phyloP scores from a whole-genome alignment of 64 coral and sea anemone species.

The Dendronephthya gigantea region DNA sequence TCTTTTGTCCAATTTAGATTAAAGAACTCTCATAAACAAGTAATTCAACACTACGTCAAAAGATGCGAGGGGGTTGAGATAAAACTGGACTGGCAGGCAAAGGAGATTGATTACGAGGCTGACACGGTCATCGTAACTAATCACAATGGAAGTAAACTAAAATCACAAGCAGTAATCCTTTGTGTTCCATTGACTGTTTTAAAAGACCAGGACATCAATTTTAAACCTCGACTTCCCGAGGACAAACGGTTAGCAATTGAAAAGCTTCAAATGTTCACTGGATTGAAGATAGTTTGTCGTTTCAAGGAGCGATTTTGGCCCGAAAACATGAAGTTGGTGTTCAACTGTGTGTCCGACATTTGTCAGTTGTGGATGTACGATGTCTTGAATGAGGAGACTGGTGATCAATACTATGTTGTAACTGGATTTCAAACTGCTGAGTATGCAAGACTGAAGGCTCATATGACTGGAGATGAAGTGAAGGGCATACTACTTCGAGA shows the following conservation, averaged over 20 bases:
- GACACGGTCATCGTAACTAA: constrained; percentile 40
- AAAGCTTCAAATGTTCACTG: constrained; percentile 56
- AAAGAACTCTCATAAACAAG: constrained; percentile 36
- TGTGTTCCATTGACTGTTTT: constrained; percentile 78
- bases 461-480: constrained; percentile 50
- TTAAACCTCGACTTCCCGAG: constrained; percentile 46
- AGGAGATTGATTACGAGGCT: constrained; percentile 28
- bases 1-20: constrained; percentile 31
- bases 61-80: constrained; percentile 29
- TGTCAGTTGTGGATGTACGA: constrained; percentile 91
- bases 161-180: constrained; percentile 42
- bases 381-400: constrained; percentile 30
- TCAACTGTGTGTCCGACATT: constrained; percentile 30
- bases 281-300: constrained; percentile 89
- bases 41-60: constrained; percentile 51
- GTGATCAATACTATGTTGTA: constrained; percentile 57
- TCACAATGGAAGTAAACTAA: constrained; percentile 41
- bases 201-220: constrained; percentile 68
- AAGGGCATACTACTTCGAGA: constrained; percentile 54
- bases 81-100: constrained; percentile 66
- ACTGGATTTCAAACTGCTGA: constrained; percentile 69
- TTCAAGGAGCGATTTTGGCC: constrained; percentile 64
- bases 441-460: constrained; percentile 45
- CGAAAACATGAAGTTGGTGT: constrained; percentile 18
- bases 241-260: constrained; percentile 62